Evolutionary conservation across 2,113 vertebrate species (phyloP).

Genomic region (Puffinus mauretanicus): DNA sequence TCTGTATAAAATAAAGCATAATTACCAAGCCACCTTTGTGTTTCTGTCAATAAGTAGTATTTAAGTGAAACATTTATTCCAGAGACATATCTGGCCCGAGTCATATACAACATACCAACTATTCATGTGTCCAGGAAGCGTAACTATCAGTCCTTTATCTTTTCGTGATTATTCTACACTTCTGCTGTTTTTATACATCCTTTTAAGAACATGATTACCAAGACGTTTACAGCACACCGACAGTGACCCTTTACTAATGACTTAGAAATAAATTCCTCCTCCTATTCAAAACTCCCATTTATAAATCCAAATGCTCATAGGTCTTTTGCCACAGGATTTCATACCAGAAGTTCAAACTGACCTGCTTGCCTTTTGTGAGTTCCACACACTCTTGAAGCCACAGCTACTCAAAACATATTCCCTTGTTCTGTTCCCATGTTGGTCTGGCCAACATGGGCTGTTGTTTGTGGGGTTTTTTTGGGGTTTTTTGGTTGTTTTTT

Average conservation of each 20-base stretch:
- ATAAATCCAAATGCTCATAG: background rate
- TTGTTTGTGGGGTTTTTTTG: no score
- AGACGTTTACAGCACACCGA: background rate
- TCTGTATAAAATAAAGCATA: background rate
- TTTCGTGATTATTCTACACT: rapidly evolving
- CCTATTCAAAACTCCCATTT: background rate
- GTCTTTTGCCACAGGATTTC: background rate
- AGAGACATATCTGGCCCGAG: background rate
- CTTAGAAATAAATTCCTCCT: background rate
- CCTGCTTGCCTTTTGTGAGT: background rate
- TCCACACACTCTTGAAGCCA: background rate
- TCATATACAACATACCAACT: background rate
- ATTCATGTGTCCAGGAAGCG: background rate
- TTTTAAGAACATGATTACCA: background rate
- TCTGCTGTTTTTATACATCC: background rate
- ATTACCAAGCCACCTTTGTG: background rate
- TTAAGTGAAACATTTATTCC: background rate
- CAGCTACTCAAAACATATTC: background rate
- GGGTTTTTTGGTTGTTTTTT: no score
- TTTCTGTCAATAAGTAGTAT: background rate
- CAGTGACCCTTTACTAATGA: background rate
- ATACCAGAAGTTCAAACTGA: background rate
- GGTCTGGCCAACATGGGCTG: background rate
- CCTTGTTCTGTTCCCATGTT: background rate
- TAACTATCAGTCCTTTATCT: background rate